Conservation (phyloP, 92 coral and sea anemone species). For the Anthopleura xanthogrammica region DNA sequence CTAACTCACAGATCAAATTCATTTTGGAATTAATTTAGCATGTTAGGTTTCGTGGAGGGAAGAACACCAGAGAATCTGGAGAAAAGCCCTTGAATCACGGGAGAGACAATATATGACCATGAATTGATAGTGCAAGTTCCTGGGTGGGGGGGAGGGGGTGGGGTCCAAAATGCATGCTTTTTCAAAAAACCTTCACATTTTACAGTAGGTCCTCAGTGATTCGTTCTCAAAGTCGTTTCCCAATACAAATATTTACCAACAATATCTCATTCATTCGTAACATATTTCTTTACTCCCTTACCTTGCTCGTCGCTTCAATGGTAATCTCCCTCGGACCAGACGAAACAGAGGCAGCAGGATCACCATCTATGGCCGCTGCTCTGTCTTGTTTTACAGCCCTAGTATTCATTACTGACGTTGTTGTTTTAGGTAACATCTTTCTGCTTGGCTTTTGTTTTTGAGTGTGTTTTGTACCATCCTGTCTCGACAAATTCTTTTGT, state of each 20-base stretch:
- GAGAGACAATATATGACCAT: too few relatives aligned
- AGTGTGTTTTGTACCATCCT: background rate
- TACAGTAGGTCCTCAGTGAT: too few relatives aligned
- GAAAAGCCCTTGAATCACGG: too few relatives aligned
- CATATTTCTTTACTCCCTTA: background rate
- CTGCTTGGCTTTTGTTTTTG: background rate
- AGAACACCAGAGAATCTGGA: too few relatives aligned
- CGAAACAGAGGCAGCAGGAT: slow-evolving; percentile 15
- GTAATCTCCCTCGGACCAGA: slow-evolving; percentile 54
- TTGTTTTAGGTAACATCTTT: background rate
- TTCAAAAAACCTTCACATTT: too few relatives aligned
- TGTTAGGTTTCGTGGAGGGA: too few relatives aligned
- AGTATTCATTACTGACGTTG: background rate
- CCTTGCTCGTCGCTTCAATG: slow-evolving; percentile 45
- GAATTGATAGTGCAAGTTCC: too few relatives aligned
- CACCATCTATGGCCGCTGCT: background rate
- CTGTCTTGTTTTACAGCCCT: background rate
- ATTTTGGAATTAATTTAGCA: too few relatives aligned
- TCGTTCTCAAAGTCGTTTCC: too few relatives aligned
- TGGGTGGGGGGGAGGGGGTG: too few relatives aligned
- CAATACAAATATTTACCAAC: background rate
- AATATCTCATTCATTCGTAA: background rate
- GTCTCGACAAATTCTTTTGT: background rate
- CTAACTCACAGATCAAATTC: too few relatives aligned
- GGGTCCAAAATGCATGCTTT: too few relatives aligned